These are phyloP conservation scores for Falco biarmicus DNA, from an alignment of 2,797 vertebrate genomes.

Conservation along the genomic window DNA sequence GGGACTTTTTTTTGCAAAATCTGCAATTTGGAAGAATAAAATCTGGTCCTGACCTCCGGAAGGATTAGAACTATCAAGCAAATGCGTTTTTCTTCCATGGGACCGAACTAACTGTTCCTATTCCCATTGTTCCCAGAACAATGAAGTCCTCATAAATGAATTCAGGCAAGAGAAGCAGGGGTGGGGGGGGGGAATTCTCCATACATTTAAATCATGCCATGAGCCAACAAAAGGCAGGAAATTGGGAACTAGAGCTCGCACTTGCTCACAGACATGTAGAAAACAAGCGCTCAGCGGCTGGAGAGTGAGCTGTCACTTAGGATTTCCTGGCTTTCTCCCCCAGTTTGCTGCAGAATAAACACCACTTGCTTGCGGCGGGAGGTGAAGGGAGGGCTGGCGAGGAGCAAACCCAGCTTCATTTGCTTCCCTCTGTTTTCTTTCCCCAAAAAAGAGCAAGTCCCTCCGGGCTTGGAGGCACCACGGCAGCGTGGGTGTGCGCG, in stretches of 20 bases:
- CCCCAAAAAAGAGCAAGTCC: neutral
- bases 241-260: constrained; percentile 37
- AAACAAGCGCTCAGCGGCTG: constrained; percentile 18
- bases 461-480: neutral
- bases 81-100: constrained; percentile 67
- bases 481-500: neutral
- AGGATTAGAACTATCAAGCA: constrained; percentile 68
- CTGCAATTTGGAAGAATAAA: constrained; percentile 57
- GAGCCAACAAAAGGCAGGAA: constrained; percentile 73
- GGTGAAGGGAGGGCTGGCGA: neutral
- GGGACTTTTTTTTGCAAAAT: constrained; percentile 30
- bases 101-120: constrained; percentile 71
- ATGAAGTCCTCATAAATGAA: constrained; percentile 47
- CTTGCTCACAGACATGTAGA: constrained; percentile 35
- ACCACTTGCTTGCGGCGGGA: neutral
- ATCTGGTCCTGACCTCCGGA: constrained; percentile 72
- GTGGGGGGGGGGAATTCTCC: neutral
- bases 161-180: neutral
- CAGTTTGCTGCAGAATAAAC: constrained; percentile 48
- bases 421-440: neutral
- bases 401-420: neutral
- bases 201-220: constrained; percentile 41
- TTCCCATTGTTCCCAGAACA: constrained; percentile 69
- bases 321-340: constrained; percentile 63
- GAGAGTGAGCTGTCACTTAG: constrained; percentile 56